Evolutionary conservation across 2,888 invertebrate species (phyloP), one percentile per base, ranked within the genome.

Genomic region (Pseudococcus longispinus): DNA sequence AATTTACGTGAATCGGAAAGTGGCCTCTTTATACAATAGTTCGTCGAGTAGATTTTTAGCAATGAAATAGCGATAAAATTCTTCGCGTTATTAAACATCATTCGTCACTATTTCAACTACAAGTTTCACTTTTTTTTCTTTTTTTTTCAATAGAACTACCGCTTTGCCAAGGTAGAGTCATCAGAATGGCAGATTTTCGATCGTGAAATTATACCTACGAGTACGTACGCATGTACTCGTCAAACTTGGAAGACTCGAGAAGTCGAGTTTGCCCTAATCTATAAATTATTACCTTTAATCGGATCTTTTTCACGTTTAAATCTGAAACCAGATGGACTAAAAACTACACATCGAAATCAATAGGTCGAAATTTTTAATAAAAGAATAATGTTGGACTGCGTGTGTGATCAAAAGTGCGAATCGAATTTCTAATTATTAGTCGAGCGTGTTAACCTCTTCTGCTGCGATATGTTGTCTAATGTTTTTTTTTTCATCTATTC

Each of bases 361-460:
- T 23, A 13, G 11, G 9, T 13, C 11, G 60, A 60, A 60, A 20
- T 60, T 23, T 60, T 23, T 23, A 60, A 23, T 60, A 23, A 23
- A 23, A 60, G 23, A 60, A 20, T 60, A 23, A n/a, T 51, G 51
- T 70, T 70, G 9, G 18, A 26, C 11, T 70, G 32, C 18, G 18
- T n/a, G 70, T 8, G 23, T 74, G 74, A 37, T 74, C 32, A 74
- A 32, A 32, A 74, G 74, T 74, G 18, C 32, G 32, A 74, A 74
- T 74, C 74, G 32, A 74, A 74, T 74, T 32, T 74, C 74, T 32
- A 74, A 74, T 74, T 74, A 37, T 74, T 32, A n/a, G 74, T 74
- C 74, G 74, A 74, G 74, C 32, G 74, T 74, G 74, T 74, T 74
- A 74, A 29, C 74, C 74, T 29, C 74, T 20, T 23, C 70, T n/a